These are phyloP conservation scores for Phoeniculus purpureus DNA, from an alignment of 2,797 vertebrate species.

Conservation along the genomic window DNA sequence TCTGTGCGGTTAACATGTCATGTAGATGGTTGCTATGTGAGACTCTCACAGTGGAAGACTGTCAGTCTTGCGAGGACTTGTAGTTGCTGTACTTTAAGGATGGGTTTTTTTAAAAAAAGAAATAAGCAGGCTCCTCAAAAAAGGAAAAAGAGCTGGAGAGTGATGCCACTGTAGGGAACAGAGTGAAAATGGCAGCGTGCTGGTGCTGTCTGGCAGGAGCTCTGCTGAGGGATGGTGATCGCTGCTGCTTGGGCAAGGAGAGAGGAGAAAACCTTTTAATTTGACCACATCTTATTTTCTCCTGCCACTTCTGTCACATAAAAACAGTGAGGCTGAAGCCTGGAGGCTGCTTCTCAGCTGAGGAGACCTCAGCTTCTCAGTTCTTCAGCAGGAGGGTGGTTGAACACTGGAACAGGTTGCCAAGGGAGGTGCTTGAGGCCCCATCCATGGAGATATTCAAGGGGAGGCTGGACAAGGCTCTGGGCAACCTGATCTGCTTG, in stretches of 20 bases:
- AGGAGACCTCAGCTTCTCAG: background rate
- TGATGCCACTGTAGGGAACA: background rate
- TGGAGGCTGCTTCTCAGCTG: background rate
- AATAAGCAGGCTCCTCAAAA: background rate
- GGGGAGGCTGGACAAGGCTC: too few species aligned
- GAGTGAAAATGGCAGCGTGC: background rate
- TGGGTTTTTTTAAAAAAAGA: background rate
- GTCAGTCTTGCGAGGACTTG: slow-evolving; percentile 8
- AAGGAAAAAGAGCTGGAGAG: background rate
- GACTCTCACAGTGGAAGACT: background rate
- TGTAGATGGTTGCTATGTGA: slow-evolving; percentile 36
- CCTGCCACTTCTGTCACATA: background rate
- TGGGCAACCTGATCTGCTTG: too few species aligned
- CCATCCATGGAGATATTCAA: too few species aligned
- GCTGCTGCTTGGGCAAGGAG: background rate
- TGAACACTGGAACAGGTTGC: too few species aligned
- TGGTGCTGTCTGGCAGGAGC: background rate
- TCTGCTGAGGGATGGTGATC: background rate
- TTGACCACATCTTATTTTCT: background rate
- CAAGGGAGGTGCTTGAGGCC: too few species aligned
- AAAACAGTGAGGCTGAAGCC: background rate
- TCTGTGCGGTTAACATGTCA: slow-evolving; percentile 58
- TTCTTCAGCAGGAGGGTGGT: too few species aligned
- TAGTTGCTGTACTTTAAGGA: background rate
- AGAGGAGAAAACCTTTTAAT: background rate